These are phyloP conservation scores for Channallabes apus DNA, from an alignment of 2,797 vertebrate genomes.

Conservation along the genomic window DNA sequence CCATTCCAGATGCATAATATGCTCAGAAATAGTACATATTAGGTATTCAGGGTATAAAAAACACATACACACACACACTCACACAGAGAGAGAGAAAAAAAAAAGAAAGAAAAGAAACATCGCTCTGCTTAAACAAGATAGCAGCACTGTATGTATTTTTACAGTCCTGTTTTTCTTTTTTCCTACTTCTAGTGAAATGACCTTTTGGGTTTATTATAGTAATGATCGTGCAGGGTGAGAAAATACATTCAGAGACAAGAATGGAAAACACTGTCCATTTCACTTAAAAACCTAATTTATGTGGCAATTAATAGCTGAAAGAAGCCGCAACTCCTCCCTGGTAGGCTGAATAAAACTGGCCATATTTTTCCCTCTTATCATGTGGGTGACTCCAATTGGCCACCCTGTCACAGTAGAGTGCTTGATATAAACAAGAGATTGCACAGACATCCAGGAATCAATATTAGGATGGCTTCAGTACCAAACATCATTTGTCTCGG, in stretches of 20 bases:
- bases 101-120: constrained; percentile 28
- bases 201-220: constrained; percentile 56
- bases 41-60: constrained; percentile 43
- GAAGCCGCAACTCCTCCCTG: constrained; percentile 65
- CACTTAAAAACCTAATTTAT: constrained; percentile 63
- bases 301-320: constrained; percentile 62
- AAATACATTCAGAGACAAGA: constrained; percentile 53
- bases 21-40: constrained; percentile 60
- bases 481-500: constrained; percentile 99
- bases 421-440: constrained; percentile 99
- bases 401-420: constrained; percentile 97
- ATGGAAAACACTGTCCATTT: constrained; percentile 61
- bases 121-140: constrained; percentile 29
- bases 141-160: constrained; percentile 26
- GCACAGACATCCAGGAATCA: constrained; percentile 99
- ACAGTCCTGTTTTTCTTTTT: constrained; percentile 41
- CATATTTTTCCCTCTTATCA: constrained; percentile 95
- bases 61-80: constrained; percentile 12
- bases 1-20: constrained; percentile 60
- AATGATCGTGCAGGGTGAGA: constrained; percentile 53
- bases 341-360: constrained; percentile 69
- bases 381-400: constrained; percentile 92
- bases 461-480: constrained; percentile 99
- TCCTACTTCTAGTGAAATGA: constrained; percentile 44
- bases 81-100: neutral